Evolutionary conservation across 2,797 vertebrate genomes (phyloP).

Genomic region (Gymnoscopelus braueri): DNA sequence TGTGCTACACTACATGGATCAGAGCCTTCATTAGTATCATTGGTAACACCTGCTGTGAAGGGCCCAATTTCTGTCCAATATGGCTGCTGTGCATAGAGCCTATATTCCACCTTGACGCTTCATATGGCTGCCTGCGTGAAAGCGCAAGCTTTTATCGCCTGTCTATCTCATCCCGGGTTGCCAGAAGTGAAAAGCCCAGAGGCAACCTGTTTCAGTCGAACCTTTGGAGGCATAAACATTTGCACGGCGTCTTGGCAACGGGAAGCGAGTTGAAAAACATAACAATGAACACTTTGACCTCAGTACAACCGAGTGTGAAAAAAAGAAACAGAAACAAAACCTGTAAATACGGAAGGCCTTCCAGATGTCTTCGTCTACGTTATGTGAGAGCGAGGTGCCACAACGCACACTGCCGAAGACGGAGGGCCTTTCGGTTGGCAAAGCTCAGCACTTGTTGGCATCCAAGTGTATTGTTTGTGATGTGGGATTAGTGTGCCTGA

Average conservation of each 20-base stretch:
- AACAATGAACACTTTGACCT: conserved; percentile 34
- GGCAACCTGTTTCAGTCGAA: conserved; percentile 1
- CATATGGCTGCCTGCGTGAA: too few relatives aligned
- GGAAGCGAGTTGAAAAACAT: conserved; percentile 3
- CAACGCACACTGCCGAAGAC: conserved; percentile 2
- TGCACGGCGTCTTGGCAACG: conserved; percentile 9
- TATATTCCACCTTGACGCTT: too few relatives aligned
- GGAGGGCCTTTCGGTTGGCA: conserved; percentile 20
- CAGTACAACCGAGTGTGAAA: conserved; percentile 19
- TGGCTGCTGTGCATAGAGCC: too few relatives aligned
- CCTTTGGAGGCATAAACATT: background rate
- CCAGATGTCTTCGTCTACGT: conserved; percentile 17
- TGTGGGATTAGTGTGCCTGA: conserved; percentile 45
- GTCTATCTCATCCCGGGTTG: conserved; percentile 2
- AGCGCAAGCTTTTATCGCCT: conserved; percentile 7
- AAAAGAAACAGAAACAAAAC: background rate
- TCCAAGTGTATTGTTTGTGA: conserved; percentile 36
- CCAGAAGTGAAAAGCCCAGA: background rate
- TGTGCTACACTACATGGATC: too few relatives aligned
- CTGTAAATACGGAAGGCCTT: conserved; percentile 29
- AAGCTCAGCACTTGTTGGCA: conserved; percentile 32
- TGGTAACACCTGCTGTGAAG: too few relatives aligned
- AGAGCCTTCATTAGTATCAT: too few relatives aligned
- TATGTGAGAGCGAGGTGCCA: conserved; percentile 5
- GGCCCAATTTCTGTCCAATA: too few relatives aligned